Base-by-base conservation (phyloP, 1,140 invertebrate genomes). In the Zaprionus vittiger region DNA sequence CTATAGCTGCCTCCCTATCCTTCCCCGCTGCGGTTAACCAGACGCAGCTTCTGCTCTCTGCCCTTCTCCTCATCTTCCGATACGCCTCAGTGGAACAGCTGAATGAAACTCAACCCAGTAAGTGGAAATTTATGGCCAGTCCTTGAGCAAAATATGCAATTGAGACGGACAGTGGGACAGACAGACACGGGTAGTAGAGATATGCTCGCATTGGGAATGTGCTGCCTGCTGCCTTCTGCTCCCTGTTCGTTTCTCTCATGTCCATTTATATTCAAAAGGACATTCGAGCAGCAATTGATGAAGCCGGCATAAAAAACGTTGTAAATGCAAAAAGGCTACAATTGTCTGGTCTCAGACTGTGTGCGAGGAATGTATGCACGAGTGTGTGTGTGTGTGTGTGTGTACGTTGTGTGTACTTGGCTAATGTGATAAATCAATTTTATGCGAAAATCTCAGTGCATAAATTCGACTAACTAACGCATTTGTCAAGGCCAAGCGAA, bases 391-490 rank as follows among this genome's bases (percentile, higher is more conserved):
- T 55, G 28, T 31, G 41, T 44, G n/a, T 41, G 26, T 41, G 22
- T 55, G 69, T 70, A 64, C 72, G 17, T 49, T 64, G 62, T 47
- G 41, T 47, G 62, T 64, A 64, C 79, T 79, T 78, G 84, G 81
- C 83, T 89, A 84, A 89, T 89, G 85, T 90, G 85, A 89, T 89
- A 89, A 89, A 89, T 89, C 84, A 89, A 89, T 89, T 89, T 89
- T 89, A 89, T 89, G 79, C 69, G 84, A 84, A 89, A 90, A 89
- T 89, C 85, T 75, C 73, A 90, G 85, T 84, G 85, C 81, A 89
- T 89, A 89, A 89, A 89, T 89, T 89, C 87, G 80, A 72, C 89
- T 89, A 90, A 89, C 84, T 89, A 89, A 79, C 84, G 71, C 85
- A 89, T 89, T 90, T 84, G 81, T 89, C 84, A 89, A 66, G 37